phyloP scores from a whole-genome alignment of 2,888 invertebrate genomes.

The Heliconius ethilla region DNA sequence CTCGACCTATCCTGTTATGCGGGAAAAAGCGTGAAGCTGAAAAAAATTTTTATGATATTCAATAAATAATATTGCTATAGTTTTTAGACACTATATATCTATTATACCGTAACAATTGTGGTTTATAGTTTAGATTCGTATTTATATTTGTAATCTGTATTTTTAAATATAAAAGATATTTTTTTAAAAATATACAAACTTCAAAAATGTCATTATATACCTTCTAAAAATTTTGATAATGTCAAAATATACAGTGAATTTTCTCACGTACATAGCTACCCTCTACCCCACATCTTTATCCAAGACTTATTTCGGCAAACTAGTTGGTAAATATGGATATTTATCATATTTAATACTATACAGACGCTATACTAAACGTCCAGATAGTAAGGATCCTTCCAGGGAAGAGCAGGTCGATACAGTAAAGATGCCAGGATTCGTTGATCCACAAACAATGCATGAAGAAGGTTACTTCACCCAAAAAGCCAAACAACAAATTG shows the following conservation, averaged over 20 bases:
- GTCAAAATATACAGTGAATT: constrained; percentile 11
- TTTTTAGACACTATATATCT: too few relatives aligned
- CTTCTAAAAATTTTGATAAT: neutral
- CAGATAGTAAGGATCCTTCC: constrained; percentile 31
- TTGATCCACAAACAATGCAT: constrained; percentile 50
- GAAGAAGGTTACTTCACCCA: constrained; percentile 57
- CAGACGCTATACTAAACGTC: constrained; percentile 27
- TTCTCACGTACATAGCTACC: neutral
- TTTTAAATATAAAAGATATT: neutral
- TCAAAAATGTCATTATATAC: constrained; percentile 9
- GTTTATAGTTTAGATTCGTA: too few relatives aligned
- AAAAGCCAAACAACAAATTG: constrained; percentile 52
- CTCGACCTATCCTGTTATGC: too few relatives aligned
- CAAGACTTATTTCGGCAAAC: neutral
- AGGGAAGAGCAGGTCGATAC: constrained; percentile 46
- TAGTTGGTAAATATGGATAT: neutral
- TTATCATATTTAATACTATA: neutral
- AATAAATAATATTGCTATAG: too few relatives aligned
- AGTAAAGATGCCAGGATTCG: constrained; percentile 56
- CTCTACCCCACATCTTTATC: neutral
- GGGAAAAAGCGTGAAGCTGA: too few relatives aligned
- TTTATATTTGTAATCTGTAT: too few relatives aligned
- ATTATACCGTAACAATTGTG: too few relatives aligned
- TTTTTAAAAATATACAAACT: neutral
- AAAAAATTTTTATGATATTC: too few relatives aligned